These are phyloP conservation scores for Enteromius treurensis DNA, from an alignment of 2,797 vertebrate genomes.

Conservation along the genomic window DNA sequence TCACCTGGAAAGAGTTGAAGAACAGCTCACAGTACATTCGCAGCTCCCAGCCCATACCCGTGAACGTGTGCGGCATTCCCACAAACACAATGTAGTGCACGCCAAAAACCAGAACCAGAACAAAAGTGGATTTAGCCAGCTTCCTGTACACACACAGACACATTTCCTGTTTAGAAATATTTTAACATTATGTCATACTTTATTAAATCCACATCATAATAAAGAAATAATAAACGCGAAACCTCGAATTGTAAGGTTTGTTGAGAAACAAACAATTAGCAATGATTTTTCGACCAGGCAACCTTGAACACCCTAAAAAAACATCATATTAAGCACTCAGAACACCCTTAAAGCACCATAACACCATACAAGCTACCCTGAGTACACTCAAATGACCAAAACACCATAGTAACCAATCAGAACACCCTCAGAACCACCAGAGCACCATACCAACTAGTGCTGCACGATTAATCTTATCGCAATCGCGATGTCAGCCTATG, in stretches of 20 bases:
- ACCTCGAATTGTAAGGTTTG: neutral
- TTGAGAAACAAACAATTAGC: neutral
- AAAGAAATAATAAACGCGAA: neutral
- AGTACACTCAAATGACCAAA: neutral
- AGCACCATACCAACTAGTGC: neutral
- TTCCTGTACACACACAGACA: slow-evolving; percentile 74
- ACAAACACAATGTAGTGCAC: slow-evolving; percentile 90
- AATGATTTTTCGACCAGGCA: neutral
- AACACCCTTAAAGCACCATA: neutral
- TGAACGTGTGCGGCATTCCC: slow-evolving; percentile 84
- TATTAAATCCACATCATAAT: neutral
- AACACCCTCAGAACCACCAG: neutral
- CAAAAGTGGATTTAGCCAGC: slow-evolving; percentile 87
- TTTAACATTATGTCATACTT: neutral
- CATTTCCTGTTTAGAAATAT: neutral
- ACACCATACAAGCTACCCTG: neutral
- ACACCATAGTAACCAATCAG: neutral
- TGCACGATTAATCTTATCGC: too few relatives aligned
- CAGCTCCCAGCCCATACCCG: slow-evolving; percentile 85
- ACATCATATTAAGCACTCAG: neutral
- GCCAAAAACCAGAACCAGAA: slow-evolving; percentile 88
- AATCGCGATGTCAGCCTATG: too few relatives aligned
- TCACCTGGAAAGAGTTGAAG: slow-evolving; percentile 92
- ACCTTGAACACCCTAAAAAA: neutral
- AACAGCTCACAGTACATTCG: slow-evolving; percentile 94